Base-by-base conservation (phyloP, 2,113 vertebrate genomes). In the Scalopus aquaticus region DNA sequence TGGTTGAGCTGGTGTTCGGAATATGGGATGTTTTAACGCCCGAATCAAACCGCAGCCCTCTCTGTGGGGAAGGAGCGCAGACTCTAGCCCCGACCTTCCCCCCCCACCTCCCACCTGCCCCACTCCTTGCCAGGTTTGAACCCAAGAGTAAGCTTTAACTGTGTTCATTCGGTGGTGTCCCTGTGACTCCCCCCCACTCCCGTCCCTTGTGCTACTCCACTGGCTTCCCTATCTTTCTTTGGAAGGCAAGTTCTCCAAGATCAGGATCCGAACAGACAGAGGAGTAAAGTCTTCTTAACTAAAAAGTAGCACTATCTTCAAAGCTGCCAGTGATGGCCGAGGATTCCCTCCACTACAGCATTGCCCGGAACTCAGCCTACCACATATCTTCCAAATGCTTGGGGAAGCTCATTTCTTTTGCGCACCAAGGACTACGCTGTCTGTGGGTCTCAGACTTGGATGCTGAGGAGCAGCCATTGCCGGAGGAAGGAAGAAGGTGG, bases 201-300 rank as follows among this genome's bases (percentile, higher is more conserved):
- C 0, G 0, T 44, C 37, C 73, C 35, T 46, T 69, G 51, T 67
- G 60, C 70, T 60, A 11, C 65, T 70, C 26, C 26, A 3, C n/a
- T n/a, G 73, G 77, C 24, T 62, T 94, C 67, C 54, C 37, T 24
- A 3, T 69, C 56, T 94, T 70, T 84, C 62, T 85, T 91, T 94
- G 88, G 78, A 90, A 92, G n/a, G 76, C 67, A 94, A 78, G 49
- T 46, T n/a, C 20, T 92, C 35, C 70, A 93, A 88, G 32, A 28
- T 84, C 62, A 82, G 44, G 17, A 83, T 95, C 15, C 90, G 81
- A 94, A 82, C 58, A 92, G 44, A 96, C 62, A 85, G 54, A 84
- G 51, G 73, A 91, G 51, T 67, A 90, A 83, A 97, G 83, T 17
- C 72, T 73, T 97, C 93, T 56, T 28, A 87, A 91, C 65, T 91